Conservation (phyloP, 2,113 vertebrate species). For the Eretmochelys imbricata region DNA sequence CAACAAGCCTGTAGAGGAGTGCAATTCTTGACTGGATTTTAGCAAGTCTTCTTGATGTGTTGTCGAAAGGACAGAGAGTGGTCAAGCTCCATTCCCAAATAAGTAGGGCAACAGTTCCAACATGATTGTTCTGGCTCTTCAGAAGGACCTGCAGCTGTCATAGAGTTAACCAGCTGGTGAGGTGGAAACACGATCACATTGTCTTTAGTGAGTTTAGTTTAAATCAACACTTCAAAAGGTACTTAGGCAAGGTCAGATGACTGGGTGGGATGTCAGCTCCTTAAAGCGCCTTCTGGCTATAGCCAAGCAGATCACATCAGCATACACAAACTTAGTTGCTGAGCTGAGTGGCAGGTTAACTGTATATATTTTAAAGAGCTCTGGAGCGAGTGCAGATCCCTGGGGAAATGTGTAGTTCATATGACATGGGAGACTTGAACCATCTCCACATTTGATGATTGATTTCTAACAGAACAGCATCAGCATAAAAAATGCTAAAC, state of each 20-base stretch:
- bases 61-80: background rate
- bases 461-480: background rate
- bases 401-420: background rate
- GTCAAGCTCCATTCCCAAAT: background rate
- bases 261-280: background rate
- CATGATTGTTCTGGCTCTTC: too few species aligned
- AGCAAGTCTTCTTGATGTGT: background rate
- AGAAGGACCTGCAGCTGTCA: background rate
- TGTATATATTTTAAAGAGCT: too few species aligned
- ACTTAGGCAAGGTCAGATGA: too few species aligned
- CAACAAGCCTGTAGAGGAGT: background rate
- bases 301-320: background rate
- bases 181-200: background rate
- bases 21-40: background rate
- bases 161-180: background rate
- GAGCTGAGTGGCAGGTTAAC: background rate
- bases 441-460: background rate
- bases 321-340: background rate
- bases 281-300: background rate
- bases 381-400: background rate
- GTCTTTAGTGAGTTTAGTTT: too few species aligned
- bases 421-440: background rate
- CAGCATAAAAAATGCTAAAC: background rate
- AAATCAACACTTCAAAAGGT: background rate
- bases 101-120: too few species aligned